Base-by-base conservation (phyloP, 92 coral and sea anemone species). In the Epizoanthus ramosus region DNA sequence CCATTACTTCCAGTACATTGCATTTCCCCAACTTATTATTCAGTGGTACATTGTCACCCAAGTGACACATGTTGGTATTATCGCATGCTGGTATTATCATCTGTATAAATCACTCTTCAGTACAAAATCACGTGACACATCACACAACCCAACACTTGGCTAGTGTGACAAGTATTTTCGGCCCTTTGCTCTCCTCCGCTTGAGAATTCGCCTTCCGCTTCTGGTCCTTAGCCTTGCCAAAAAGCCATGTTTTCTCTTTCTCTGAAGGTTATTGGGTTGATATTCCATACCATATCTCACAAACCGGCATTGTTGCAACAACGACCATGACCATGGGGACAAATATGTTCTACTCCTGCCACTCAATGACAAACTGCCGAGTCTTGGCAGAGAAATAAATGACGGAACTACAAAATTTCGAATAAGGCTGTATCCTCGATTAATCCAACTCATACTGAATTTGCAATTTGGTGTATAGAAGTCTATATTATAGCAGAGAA, bases 181-280 rank as follows among this genome's bases (percentile, higher is more conserved):
- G 23, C 95, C 94, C 63, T 96, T 96, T 56, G 83, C 94, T 83
- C 91, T 85, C 54, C 98, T 88, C 73, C 98, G 89, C 47, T 95
- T 91, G 24, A 96, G 90, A 57, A 92, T 95, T 80, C 93, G 86
- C 56, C 94, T 88, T 28, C 99, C 99, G 41, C 95, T 88, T 75
- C 86, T 89, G 12, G 98, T 92, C 23, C 99, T 86, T 53, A 92
- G 79, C 56, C 99, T 86, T 17, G 93, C 96, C 58, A 96, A 63
- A 87, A 94, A 96, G 24, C 98, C 99, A 85, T 96, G 98, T 77
- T 94, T 96, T 84, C 98, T 74, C 82, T 94, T 96, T 52, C 99
- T 90, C 86, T 94, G 98, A 52, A 96, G 85, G 21, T 95, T 94
- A 19, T 94, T 96, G 7, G 99, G 97, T 52, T 89, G 96, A 80